phyloP scores from a whole-genome alignment of 2,797 vertebrate genomes.

The Crenuchus spilurus region DNA sequence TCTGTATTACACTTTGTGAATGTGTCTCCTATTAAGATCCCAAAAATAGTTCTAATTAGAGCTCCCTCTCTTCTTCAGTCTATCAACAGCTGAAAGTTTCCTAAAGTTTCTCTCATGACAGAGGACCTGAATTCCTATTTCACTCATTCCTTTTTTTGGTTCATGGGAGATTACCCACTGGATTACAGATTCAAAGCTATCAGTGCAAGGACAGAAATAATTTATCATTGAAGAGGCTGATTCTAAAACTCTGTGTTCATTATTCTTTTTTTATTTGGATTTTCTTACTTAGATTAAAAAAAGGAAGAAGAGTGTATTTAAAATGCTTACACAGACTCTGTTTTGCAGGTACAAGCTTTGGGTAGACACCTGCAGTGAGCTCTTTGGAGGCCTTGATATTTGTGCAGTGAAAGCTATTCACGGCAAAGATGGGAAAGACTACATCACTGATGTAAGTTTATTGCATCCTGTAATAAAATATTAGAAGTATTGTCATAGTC shows the following conservation, averaged over 20 bases:
- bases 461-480: background rate
- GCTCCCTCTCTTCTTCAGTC: background rate
- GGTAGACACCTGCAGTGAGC: constrained; percentile 94
- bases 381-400: constrained; percentile 94
- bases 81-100: background rate
- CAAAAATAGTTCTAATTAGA: background rate
- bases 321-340: background rate
- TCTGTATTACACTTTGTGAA: background rate
- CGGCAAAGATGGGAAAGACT: constrained; percentile 96
- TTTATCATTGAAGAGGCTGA: background rate
- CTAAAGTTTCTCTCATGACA: background rate
- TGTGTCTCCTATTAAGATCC: background rate
- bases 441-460: constrained; percentile 92
- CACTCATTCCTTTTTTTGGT: too few species aligned
- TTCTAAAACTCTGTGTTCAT: background rate
- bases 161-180: background rate
- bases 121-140: background rate
- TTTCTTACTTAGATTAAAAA: too few species aligned
- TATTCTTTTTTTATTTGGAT: too few species aligned
- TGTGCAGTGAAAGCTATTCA: constrained; percentile 98
- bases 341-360: constrained; percentile 90
- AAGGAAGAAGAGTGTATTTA: background rate
- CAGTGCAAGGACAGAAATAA: background rate
- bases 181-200: background rate
- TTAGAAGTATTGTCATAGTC: too few species aligned